A percentile compares a stretch with the other conserved stretches of the same genome.
Evolutionary conservation across 2,797 vertebrate genomes (phyloP).

Genomic region (Graptemys geographica): DNA sequence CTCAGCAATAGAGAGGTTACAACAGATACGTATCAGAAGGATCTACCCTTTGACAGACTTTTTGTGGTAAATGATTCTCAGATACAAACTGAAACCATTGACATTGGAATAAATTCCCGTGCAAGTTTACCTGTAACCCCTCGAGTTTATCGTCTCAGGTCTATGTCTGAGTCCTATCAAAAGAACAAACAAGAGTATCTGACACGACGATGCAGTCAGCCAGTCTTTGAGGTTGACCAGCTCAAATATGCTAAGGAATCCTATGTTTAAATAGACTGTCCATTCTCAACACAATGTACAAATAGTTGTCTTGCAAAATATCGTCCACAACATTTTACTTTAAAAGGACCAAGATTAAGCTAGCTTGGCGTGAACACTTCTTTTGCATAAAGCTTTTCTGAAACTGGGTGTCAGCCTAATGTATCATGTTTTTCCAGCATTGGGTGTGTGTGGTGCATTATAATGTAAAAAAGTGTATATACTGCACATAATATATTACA

Average conservation of each 20-base stretch:
- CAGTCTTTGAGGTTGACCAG: slow-evolving; percentile 86
- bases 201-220: slow-evolving; percentile 87
- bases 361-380: slow-evolving; percentile 34
- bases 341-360: slow-evolving; percentile 72
- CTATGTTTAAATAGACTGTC: slow-evolving; percentile 85
- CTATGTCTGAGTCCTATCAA: slow-evolving; percentile 86
- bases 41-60: background rate
- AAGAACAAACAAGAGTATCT: slow-evolving; percentile 74
- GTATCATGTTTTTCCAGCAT: background rate
- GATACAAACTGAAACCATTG: slow-evolving; percentile 10
- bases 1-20: background rate
- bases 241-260: slow-evolving; percentile 93
- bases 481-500: slow-evolving; percentile 33
- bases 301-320: background rate
- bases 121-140: slow-evolving; percentile 42
- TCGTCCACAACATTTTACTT: slow-evolving; percentile 25
- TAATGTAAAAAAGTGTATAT: slow-evolving; percentile 26
- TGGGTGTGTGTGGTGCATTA: slow-evolving; percentile 9
- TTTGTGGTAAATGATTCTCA: slow-evolving; percentile 24
- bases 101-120: slow-evolving; percentile 31
- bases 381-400: background rate
- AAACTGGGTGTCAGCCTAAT: background rate
- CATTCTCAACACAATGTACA: background rate
- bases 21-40: slow-evolving; percentile 2
- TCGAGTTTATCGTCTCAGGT: slow-evolving; percentile 81